Conservation (phyloP, 2,797 vertebrate species). For the Nasua narica region DNA sequence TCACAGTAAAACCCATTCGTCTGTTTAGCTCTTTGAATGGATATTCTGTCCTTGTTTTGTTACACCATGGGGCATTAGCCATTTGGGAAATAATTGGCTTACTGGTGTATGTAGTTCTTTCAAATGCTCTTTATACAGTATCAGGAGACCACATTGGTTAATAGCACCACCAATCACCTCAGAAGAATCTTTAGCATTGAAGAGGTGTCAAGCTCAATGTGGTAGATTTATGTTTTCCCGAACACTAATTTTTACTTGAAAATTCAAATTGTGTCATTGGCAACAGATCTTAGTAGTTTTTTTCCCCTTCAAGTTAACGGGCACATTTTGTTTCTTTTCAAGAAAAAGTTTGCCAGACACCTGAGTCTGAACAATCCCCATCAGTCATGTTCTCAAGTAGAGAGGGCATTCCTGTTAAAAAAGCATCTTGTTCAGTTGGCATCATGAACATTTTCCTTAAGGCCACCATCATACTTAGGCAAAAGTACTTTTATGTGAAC, state of each 20-base stretch:
- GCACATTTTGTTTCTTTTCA: neutral
- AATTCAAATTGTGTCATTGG: neutral
- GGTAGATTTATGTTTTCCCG: neutral
- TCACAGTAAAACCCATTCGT: neutral
- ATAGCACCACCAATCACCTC: neutral
- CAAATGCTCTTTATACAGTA: neutral
- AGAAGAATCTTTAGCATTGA: neutral
- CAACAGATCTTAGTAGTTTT: neutral
- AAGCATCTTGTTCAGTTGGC: neutral
- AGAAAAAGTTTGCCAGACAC: neutral
- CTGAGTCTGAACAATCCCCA: neutral
- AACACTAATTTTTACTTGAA: neutral
- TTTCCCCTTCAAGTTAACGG: neutral
- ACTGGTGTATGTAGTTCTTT: neutral
- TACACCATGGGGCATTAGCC: neutral
- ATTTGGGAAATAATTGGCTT: constrained; percentile 21
- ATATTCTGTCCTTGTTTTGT: neutral
- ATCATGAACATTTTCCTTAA: neutral
- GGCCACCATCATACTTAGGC: neutral
- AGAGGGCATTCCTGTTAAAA: neutral
- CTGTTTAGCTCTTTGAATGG: neutral
- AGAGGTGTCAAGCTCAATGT: neutral
- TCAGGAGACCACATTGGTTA: neutral
- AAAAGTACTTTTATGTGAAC: neutral
- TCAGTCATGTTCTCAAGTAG: neutral